Conservation (phyloP, 2,113 vertebrate species). For the rabbit (Oryctolagus cuniculus) region mOryCun1.1 NC_091432.1:154505501-154506000, state of each 20-base stretch:
- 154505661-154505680: slow-evolving; percentile 37
- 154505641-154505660: slow-evolving; percentile 30
- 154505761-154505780: neutral
- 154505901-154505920: slow-evolving; percentile 3
- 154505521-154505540: slow-evolving; percentile 61
- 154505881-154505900: neutral
- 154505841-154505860: neutral
- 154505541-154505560: slow-evolving; percentile 36
- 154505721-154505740: neutral
- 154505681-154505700: neutral
- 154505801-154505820: neutral
- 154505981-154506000: neutral
- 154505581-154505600: slow-evolving; percentile 8
- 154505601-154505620: neutral
- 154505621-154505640: neutral
- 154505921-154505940: neutral
- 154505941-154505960: neutral
- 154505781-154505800: neutral
- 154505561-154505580: slow-evolving; percentile 34
- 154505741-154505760: neutral
- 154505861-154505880: neutral
- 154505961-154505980: neutral
- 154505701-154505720: neutral
- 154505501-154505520: slow-evolving; percentile 56
- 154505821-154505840: neutral